These are phyloP conservation scores for Monoplex corrugatus DNA, from an alignment of 2,888 invertebrate genomes.

Conservation along the genomic window DNA sequence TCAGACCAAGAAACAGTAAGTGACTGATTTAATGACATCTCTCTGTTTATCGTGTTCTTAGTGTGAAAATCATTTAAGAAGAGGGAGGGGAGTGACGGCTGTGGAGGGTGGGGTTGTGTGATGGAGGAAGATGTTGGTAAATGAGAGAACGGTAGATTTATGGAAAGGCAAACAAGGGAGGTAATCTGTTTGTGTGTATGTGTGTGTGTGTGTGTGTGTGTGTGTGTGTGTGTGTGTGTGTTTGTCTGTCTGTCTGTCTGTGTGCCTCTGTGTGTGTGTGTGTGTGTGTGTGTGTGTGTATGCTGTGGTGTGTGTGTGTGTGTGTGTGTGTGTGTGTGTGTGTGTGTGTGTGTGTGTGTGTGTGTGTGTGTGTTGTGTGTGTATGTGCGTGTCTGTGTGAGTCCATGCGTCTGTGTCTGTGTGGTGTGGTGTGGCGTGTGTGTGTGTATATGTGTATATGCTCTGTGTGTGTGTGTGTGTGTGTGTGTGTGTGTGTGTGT, in stretches of 20 bases:
- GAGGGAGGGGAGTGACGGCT: no score
- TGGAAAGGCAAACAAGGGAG: neutral
- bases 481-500: no score
- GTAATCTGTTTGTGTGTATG: neutral
- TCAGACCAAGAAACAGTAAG: neutral
- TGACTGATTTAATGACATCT: neutral
- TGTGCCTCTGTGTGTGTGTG: neutral
- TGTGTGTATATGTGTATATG: no score
- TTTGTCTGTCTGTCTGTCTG: neutral
- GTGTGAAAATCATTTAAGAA: no score
- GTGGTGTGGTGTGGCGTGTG: neutral
- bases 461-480: no score
- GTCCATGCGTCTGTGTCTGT: neutral
- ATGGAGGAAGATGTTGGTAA: no score
- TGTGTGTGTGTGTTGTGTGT: neutral
- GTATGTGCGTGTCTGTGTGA: neutral
- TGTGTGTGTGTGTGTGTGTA: neutral
- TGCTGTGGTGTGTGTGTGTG: neutral
- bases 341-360: neutral
- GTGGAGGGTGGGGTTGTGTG: no score
- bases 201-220: neutral
- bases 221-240: neutral
- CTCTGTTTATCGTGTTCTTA: neutral
- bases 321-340: neutral
- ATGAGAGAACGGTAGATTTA: no score